These are phyloP conservation scores for Epicauta chinensis DNA, from an alignment of 1,140 invertebrate species.

Conservation along the genomic window DNA sequence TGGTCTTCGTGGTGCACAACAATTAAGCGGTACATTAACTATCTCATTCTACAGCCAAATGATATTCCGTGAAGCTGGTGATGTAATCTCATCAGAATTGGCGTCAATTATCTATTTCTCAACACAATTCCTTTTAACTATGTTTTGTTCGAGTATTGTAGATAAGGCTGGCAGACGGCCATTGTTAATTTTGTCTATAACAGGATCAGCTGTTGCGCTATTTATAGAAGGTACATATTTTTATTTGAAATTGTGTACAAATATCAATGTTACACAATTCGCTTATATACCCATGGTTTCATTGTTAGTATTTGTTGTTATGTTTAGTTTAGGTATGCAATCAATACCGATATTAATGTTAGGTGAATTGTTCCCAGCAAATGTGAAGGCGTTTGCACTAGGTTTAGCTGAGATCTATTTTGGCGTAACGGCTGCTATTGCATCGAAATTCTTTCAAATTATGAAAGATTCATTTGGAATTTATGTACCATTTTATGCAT, in stretches of 20 bases:
- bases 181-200: conserved; percentile 57
- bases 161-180: conserved; percentile 65
- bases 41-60: conserved; percentile 68
- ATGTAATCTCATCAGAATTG: conserved; percentile 33
- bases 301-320: conserved; percentile 60
- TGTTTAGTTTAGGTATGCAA: conserved; percentile 62
- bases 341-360: conserved; percentile 66
- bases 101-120: conserved; percentile 53
- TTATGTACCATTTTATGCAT: conserved; percentile 67
- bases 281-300: conserved; percentile 56
- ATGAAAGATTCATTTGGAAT: conserved; percentile 53
- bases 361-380: conserved; percentile 66
- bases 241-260: conserved; percentile 45
- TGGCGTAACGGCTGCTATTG: conserved; percentile 63
- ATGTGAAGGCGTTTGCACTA: conserved; percentile 61
- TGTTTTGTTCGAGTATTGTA: conserved; percentile 56
- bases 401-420: conserved; percentile 62
- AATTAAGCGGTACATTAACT: conserved; percentile 67
- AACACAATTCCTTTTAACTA: conserved; percentile 61
- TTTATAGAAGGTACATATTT: conserved; percentile 55
- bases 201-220: conserved; percentile 49
- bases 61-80: conserved; percentile 58
- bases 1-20: conserved; percentile 64
- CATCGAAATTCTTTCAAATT: conserved; percentile 63
- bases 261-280: conserved; percentile 37